Evolutionary conservation across 1,140 invertebrate species (phyloP), one percentile per base, ranked within the genome.

Genomic region (Scylla paramamosain): DNA sequence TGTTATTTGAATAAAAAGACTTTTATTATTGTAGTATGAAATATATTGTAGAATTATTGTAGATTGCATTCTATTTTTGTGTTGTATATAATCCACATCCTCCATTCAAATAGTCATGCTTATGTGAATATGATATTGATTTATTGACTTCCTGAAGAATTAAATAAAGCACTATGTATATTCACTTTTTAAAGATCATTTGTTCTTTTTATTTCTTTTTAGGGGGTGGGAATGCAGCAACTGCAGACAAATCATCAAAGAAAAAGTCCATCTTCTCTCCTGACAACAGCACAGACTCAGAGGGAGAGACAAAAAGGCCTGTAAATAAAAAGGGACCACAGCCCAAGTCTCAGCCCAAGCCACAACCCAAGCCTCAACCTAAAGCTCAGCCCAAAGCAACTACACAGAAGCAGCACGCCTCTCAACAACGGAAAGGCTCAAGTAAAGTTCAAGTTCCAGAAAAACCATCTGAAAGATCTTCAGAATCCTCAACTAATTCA

Each of bases 401-500:
- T 29, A 12, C 82, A n/a, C 83, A 91, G 46, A 91, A 93, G 32
- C 28, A 45, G 52, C 48, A 16, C 31, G 52, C 20, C 45, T 29
- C 89, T 45, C 83, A 86, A n/a, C 92, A 45, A 7, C 25, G 92
- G 28, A 93, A 93, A 25, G 84, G 83, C 52, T 25, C 92, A 7
- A n/a, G 25, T 32, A 86, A 86, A 93, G 48, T n/a, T 7, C 39
- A 86, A 93, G 48, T n/a, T 7, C 39, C 83, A 12, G 92, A 93
- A 20, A 93, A 96, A 48, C 39, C 93, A 14, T 31, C 90, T 2
- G 91, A 94, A 28, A 95, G 93, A 39, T 96, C 96, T 1, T 96
- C 96, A 7, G 96, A 95, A 87, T 95, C 96, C 6, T 96, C 96
- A 31, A 96, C 96, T 31, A 96, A 95, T 91, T 95, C 96, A 39